Evolutionary conservation across 2,888 invertebrate genomes (phyloP), one percentile per base, ranked within the genome.

Genomic region (Tridacna crocea): DNA sequence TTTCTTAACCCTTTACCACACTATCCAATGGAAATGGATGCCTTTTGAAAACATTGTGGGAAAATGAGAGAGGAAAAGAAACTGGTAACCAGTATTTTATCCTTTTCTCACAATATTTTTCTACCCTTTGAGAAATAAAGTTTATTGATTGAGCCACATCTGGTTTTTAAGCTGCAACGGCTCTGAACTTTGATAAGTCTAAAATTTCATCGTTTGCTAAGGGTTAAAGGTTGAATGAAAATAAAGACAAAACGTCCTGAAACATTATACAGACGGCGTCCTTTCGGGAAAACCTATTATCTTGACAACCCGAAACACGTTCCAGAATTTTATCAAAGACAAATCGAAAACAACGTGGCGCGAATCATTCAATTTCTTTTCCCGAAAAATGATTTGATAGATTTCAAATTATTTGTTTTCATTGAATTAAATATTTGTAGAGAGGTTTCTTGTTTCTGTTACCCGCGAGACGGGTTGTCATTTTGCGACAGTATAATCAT

Each of bases 361-460:
- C 70, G 70, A 68, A 22, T 68, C 58, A 36, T 75, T 72, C 80
- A 73, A 80, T 77, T 77, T 76, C 55, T 36, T 70, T 22, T 70
- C 55, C 63, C 65, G 46, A 48, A 70, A 36, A 75, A 65, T 76
- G 66, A 76, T 73, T 80, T 73, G 78, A 78, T 78, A 78, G 72
- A 51, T 72, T 72, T 65, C 72, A 78, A 78, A 79, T 82, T 78
- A 80, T 86, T 86, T 83, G 83, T 86, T 86, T 81, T 86, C 79
- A 86, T 86, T 86, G 79, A 86, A 86, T 86, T 86, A 82, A 75
- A 77, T 86, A 82, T 86, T 83, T 83, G 81, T 72, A 73, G 70
- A 74, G 51, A 51, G 70, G 79, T 66, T 75, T 80, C 83, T 86
- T 82, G 82, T 72, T 82, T 80, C 75, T 75, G 83, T 82, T 77